phyloP scores from a whole-genome alignment of 2,888 invertebrate species.

The Lymantria dispar region DNA sequence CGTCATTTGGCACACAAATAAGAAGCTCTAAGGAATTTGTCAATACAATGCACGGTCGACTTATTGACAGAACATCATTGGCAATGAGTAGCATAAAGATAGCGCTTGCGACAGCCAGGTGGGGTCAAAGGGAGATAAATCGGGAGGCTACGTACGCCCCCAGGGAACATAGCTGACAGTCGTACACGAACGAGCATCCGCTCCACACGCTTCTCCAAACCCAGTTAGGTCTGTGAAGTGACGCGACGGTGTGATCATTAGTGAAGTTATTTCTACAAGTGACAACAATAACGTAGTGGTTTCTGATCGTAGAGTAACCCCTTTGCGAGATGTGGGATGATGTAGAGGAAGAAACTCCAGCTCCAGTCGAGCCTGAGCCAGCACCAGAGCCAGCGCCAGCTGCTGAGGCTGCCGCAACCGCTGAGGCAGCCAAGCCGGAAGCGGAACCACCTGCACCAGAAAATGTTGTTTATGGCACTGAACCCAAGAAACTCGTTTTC shows the following conservation, averaged over 20 bases:
- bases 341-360: slow-evolving; percentile 74
- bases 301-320: slow-evolving; percentile 63
- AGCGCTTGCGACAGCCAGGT: slow-evolving; percentile 72
- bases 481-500: slow-evolving; percentile 87
- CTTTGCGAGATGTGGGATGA: slow-evolving; percentile 81
- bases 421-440: slow-evolving; percentile 61
- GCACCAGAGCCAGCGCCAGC: slow-evolving; percentile 47
- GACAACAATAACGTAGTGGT: slow-evolving; percentile 45
- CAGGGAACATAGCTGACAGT: slow-evolving; percentile 61
- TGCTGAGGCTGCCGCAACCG: slow-evolving; percentile 37
- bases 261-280: slow-evolving; percentile 34
- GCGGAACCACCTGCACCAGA: slow-evolving; percentile 72
- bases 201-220: slow-evolving; percentile 70
- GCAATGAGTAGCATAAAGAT: slow-evolving; percentile 53
- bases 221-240: slow-evolving; percentile 67
- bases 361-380: slow-evolving; percentile 45
- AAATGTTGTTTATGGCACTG: slow-evolving; percentile 65
- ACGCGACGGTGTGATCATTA: slow-evolving; percentile 23
- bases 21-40: slow-evolving; percentile 59
- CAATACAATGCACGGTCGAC: slow-evolving; percentile 66
- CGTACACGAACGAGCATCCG: slow-evolving; percentile 72
- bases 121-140: slow-evolving; percentile 76
- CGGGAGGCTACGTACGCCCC: slow-evolving; percentile 65
- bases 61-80: slow-evolving; percentile 80
- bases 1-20: slow-evolving; percentile 66